Evolutionary conservation across 2,888 invertebrate species (phyloP), one percentile per base, ranked within the genome.

Genomic region (Pteria penguin): DNA sequence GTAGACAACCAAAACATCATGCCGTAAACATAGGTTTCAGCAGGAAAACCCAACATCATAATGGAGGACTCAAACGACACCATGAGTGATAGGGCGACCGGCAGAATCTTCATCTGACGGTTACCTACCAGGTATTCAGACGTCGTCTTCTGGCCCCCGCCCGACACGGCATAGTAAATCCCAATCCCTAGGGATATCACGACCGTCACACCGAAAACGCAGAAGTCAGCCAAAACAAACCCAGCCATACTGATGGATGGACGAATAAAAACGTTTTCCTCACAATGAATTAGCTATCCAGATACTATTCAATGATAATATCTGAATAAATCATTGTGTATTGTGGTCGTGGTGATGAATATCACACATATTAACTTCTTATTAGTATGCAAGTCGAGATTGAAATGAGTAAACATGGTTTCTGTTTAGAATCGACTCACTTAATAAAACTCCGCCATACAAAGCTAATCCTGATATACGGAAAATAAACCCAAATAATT

Each of bases 1-100:
- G 65, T 76, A 4, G 78, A 73, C 36, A 85, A 52, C 57, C 76
- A 69, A 32, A 76, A 79, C 72, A 83, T 82, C 8, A 82, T 78
- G 0, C 87, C 87, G 57, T 82, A 86, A n/a, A 86, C 76, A 62
- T 87, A 88, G 22, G 78, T 75, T 73, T 88, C 88, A 0, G 88
- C 87, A 1, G 88, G 88, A 45, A 84, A 75, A 2, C 88, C 88
- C 31, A 88, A 74, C 82, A 88, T 81, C 86, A 88, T 84, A 22
- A 88, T 86, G 63, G 87, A 88, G 2, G 87, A 88, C 76, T 88
- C 86, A 71, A 87, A 88, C 4, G 86, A 86, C 24, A 85, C 87
- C 76, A 88, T 79, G 3, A 88, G 76, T 0, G 87, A 88, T 24
- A 88, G 76, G 31, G 86, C 86, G 55, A 86, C 83, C 4, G 87